Conservation (phyloP, 2,113 vertebrate genomes). For the Sterna hirundo region DNA sequence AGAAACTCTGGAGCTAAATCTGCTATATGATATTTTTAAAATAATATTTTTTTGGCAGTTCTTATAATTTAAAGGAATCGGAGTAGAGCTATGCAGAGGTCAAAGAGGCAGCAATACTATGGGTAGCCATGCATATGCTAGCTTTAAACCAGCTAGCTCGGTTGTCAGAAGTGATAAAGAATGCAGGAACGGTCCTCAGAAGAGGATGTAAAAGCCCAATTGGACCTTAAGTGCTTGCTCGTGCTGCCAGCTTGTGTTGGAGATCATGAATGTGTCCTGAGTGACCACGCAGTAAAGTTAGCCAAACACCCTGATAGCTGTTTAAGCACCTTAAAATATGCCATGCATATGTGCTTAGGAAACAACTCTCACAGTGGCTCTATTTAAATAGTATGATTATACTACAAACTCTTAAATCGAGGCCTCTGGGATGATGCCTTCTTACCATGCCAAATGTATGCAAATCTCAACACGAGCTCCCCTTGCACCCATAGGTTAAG, state of each 20-base stretch:
- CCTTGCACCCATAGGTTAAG: not conserved
- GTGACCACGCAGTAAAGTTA: not conserved
- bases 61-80: not conserved
- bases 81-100: not conserved
- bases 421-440: not conserved
- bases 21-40: not conserved
- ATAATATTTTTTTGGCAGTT: not conserved
- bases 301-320: not conserved
- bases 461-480: not conserved
- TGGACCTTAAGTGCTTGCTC: not conserved
- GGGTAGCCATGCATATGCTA: not conserved
- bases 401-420: not conserved
- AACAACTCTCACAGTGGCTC: not conserved
- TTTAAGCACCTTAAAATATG: not conserved
- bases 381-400: not conserved
- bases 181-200: not conserved
- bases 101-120: not conserved
- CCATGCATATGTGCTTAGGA: not conserved
- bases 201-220: not conserved
- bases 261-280: not conserved
- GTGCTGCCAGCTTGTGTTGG: not conserved
- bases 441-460: not conserved
- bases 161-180: not conserved
- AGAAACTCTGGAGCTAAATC: not conserved
- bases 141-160: not conserved